Percentiles rank a stretch among this genome's conserved stretches.
Conservation (phyloP, 2,797 vertebrate species). For the Telmatherina bonti region DNA sequence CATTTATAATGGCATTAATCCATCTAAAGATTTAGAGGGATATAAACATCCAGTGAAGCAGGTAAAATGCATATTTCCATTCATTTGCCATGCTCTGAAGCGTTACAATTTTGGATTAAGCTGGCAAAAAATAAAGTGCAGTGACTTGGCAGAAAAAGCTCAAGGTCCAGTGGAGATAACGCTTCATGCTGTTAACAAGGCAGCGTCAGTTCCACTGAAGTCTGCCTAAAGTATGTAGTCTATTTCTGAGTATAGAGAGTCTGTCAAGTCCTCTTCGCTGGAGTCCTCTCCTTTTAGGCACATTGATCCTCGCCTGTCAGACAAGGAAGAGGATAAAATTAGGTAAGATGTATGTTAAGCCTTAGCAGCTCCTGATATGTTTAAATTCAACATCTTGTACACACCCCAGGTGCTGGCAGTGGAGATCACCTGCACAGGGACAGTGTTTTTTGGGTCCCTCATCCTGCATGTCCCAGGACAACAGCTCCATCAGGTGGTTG, state of each 20-base stretch:
- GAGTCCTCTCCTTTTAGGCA: conserved; percentile 79
- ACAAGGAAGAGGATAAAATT: not conserved
- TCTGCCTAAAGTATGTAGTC: conserved; percentile 81
- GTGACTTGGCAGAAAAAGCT: conserved; percentile 16
- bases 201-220: not conserved
- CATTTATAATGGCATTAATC: not conserved
- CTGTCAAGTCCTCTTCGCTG: conserved; percentile 81
- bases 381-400: not conserved
- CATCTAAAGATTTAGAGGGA: not conserved
- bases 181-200: conserved; percentile 25
- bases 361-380: not conserved
- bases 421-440: conserved; percentile 89
- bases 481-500: conserved; percentile 87
- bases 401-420: conserved; percentile 91
- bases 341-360: not conserved
- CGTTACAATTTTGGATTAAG: conserved; percentile 40
- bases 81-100: conserved; percentile 30
- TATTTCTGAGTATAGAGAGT: conserved; percentile 82
- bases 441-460: conserved; percentile 88
- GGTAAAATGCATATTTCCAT: conserved; percentile 7
- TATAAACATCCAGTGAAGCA: not conserved
- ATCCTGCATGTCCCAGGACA: conserved; percentile 88
- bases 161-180: conserved; percentile 12
- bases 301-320: conserved; percentile 80
- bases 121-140: conserved; percentile 33